These are phyloP conservation scores for Gymnogyps californianus DNA, from an alignment of 2,113 vertebrate species.

Conservation along the genomic window DNA sequence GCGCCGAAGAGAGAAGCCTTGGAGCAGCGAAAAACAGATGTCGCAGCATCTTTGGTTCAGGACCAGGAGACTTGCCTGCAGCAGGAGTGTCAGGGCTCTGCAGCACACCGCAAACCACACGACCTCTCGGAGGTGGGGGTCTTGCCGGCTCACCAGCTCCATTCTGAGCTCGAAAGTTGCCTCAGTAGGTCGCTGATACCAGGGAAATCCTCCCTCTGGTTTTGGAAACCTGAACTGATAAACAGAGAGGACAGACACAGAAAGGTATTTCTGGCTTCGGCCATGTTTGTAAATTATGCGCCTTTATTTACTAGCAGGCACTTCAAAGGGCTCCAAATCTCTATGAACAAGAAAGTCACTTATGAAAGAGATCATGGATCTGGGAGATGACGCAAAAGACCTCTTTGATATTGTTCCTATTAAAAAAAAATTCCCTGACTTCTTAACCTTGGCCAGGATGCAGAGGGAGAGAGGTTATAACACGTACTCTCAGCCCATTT, in stretches of 20 bases:
- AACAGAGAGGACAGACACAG: background rate
- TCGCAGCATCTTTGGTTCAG: background rate
- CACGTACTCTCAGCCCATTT: background rate
- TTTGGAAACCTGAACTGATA: conserved; percentile 17
- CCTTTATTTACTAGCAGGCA: background rate
- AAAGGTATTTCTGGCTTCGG: background rate
- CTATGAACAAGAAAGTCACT: background rate
- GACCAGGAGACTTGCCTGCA: conserved; percentile 81
- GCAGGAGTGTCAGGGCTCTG: conserved; percentile 80
- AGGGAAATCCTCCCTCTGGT: background rate
- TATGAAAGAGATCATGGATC: background rate
- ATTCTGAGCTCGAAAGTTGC: background rate
- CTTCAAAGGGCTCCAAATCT: background rate
- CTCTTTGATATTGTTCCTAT: background rate
- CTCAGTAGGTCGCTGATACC: background rate
- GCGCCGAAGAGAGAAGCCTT: background rate
- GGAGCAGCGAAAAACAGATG: background rate
- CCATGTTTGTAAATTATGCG: accelerated
- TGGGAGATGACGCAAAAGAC: background rate
- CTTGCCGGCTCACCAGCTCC: conserved; percentile 26
- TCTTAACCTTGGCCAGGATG: background rate
- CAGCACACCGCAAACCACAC: conserved; percentile 79
- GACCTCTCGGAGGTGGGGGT: conserved; percentile 71
- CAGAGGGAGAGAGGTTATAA: background rate
- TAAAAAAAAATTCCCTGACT: background rate